Evolutionary conservation across 2,888 invertebrate genomes (phyloP), one percentile per base, ranked within the genome.

Genomic region (Amphipoea lucens): DNA sequence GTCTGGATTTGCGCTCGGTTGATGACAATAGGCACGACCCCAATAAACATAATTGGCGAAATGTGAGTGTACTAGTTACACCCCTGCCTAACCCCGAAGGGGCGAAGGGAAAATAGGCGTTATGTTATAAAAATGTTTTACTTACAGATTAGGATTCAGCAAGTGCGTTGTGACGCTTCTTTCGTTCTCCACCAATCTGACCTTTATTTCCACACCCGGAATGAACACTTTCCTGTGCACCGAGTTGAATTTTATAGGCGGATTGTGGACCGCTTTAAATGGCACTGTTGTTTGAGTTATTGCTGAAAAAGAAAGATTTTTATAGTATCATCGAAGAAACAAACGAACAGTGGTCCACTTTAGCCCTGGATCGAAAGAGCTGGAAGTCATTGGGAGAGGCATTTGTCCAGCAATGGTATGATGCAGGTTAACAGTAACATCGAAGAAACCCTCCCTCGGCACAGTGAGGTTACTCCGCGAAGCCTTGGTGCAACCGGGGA

Each of bases 111-210:
- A 48, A 69, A 29, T 20, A 6, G 20, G 29, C 4, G 5, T 70
- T 23, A 40, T n/a, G 4, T 36, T 70, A 36, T 7, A 48, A 48
- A 14, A 12, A 14, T 4, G 4, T 29, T 29, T 29, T 4, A 48
- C 98, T 98, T 95, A 98, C 98, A 99, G 96, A 96, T 99, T 99
- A 72, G 99, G 99, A 96, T 99, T 99, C 48, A 99, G 96, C 79
- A 99, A 97, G 96, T 99, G 98, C 12, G 98, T 98, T 0, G 99
- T 98, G 54, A 98, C 97, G 92, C 98, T 98, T 73, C 99, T 97
- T 91, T 99, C 99, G 85, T 98, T 98, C 90, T 98, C 98, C 57
- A 98, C 97, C 73, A 99, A 98, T 92, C 97, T 97, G 69, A 98
- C 98, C 90, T 97, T 97, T 89, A 99, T 98, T 91, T 98, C 98